Evolutionary conservation across 2,888 invertebrate genomes (phyloP).

Genomic region (Brachyptera putata): DNA sequence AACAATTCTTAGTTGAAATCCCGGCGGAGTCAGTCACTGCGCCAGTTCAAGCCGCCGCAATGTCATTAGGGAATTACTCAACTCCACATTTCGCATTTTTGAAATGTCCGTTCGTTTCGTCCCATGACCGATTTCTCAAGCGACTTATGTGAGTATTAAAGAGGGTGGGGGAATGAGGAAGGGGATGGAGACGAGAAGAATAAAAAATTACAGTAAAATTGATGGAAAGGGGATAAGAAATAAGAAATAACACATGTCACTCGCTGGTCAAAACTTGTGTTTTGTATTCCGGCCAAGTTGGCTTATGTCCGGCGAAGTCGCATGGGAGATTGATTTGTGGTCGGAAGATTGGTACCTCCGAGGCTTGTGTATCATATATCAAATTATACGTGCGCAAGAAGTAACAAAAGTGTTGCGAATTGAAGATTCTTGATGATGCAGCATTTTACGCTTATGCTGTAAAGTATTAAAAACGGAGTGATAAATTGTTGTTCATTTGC

Average conservation of each 20-base stretch:
- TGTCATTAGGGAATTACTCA: constrained; percentile 41
- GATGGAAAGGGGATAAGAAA: constrained; percentile 35
- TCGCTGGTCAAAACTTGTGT: constrained; percentile 26
- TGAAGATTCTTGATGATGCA: not conserved
- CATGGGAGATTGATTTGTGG: constrained; percentile 32
- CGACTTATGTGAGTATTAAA: constrained; percentile 22
- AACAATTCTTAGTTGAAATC: constrained; percentile 43
- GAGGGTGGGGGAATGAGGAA: constrained; percentile 7
- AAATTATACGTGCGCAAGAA: not conserved
- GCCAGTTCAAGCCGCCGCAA: constrained; percentile 33
- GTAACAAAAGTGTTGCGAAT: not conserved
- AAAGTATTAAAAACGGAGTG: no score
- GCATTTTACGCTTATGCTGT: not conserved
- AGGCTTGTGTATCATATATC: not conserved
- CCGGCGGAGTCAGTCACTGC: constrained; percentile 39
- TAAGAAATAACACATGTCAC: constrained; percentile 29
- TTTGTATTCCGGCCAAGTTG: constrained; percentile 13
- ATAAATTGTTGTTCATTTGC: no score
- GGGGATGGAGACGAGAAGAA: constrained; percentile 35
- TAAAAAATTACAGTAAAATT: constrained; percentile 42
- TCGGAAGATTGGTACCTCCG: not conserved
- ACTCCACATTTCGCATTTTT: constrained; percentile 42
- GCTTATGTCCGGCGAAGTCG: constrained; percentile 16
- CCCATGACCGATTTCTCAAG: constrained; percentile 34
- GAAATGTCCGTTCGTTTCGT: constrained; percentile 38